phyloP scores from a whole-genome alignment of 2,888 invertebrate species.

The Chirona hameri region DNA sequence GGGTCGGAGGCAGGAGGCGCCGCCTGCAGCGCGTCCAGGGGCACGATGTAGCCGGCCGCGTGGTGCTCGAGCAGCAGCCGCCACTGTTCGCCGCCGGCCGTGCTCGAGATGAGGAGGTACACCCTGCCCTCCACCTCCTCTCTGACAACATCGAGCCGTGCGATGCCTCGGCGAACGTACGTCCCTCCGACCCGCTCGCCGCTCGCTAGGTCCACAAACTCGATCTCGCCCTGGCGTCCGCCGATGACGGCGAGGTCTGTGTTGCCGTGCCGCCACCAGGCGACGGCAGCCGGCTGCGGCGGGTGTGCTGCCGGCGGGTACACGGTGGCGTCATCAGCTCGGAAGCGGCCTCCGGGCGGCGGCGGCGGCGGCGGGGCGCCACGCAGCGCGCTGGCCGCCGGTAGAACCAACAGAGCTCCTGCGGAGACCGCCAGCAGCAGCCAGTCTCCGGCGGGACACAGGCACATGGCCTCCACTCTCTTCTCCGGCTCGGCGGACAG shows the following conservation, averaged over 20 bases:
- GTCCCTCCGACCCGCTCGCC: slow-evolving; percentile 64
- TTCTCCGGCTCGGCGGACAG: slow-evolving; percentile 38
- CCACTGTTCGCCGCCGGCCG: slow-evolving; percentile 69
- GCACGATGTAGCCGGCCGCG: slow-evolving; percentile 50
- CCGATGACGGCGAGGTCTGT: slow-evolving; percentile 42
- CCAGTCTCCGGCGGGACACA: slow-evolving; percentile 79
- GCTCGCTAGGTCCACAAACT: slow-evolving; percentile 66
- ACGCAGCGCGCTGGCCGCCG: not conserved
- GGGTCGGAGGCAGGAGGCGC: not conserved
- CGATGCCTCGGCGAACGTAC: slow-evolving; percentile 60
- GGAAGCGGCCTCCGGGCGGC: not conserved
- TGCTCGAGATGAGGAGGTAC: slow-evolving; percentile 56
- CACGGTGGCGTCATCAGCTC: not conserved
- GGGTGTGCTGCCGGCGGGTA: not conserved
- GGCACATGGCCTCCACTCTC: slow-evolving; percentile 57
- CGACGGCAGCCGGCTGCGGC: not conserved
- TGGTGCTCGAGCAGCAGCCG: slow-evolving; percentile 74
- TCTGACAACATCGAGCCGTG: slow-evolving; percentile 63
- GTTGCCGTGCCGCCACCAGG: slow-evolving; percentile 6
- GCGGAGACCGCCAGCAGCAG: slow-evolving; percentile 53
- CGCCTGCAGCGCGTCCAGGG: slow-evolving; percentile 12
- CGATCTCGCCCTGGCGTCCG: slow-evolving; percentile 55
- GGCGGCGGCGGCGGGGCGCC: no score
- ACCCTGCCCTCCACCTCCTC: slow-evolving; percentile 56
- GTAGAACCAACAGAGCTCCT: slow-evolving; percentile 4